phyloP scores from a whole-genome alignment of 1,140 invertebrate species.

The Drosophila fuyamai region DNA sequence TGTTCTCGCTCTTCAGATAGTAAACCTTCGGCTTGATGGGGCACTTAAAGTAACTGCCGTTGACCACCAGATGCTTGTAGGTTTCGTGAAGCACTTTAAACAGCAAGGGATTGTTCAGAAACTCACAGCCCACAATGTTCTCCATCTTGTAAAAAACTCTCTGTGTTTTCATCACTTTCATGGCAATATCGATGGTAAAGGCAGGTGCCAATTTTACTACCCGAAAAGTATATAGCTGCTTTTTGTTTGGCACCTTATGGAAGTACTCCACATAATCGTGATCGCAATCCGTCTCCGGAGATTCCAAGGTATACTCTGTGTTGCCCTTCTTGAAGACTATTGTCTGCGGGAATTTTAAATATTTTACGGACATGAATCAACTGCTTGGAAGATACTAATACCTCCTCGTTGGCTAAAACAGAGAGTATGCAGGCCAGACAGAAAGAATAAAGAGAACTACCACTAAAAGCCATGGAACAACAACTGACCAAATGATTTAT shows the following conservation, averaged over 20 bases:
- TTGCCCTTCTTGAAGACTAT: constrained; percentile 8
- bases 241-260: constrained; percentile 3
- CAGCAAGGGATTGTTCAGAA: constrained; percentile 29
- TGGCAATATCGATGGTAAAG: constrained; percentile 33
- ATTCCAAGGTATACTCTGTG: constrained; percentile 9
- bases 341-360: background rate
- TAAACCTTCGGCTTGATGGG: constrained; percentile 45
- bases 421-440: constrained; percentile 1
- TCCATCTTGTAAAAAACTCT: constrained; percentile 32
- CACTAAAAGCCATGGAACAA: background rate
- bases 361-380: background rate
- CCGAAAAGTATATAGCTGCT: constrained; percentile 27
- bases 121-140: constrained; percentile 43
- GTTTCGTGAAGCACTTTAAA: constrained; percentile 10
- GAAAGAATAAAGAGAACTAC: background rate
- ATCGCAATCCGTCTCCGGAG: constrained; percentile 36
- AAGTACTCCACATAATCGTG: constrained; percentile 49
- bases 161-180: constrained; percentile 19
- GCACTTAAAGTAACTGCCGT: constrained; percentile 51
- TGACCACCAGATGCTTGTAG: constrained; percentile 47
- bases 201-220: constrained; percentile 3
- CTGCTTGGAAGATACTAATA: background rate
- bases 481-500: background rate
- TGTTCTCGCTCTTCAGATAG: constrained; percentile 6
- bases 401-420: constrained; percentile 3